These are phyloP conservation scores for Spodoptera littoralis DNA, from an alignment of 2,888 invertebrate genomes.

Conservation along the genomic window DNA sequence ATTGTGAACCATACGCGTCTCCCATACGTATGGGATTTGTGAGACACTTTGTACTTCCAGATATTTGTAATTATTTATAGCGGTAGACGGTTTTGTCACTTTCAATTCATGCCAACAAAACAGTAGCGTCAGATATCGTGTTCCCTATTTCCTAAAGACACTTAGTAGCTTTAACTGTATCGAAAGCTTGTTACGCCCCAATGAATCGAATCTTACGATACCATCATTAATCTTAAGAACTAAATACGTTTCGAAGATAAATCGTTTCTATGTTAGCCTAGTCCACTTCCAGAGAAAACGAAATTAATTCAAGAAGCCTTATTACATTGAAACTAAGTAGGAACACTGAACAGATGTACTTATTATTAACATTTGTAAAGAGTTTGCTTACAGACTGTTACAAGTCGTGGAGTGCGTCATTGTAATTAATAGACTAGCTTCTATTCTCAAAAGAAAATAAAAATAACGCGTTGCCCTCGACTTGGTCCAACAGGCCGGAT, in stretches of 20 bases:
- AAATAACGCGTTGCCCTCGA: conserved; percentile 78
- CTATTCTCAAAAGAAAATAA: conserved; percentile 86
- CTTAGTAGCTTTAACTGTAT: conserved; percentile 27
- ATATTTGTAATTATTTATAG: conserved; percentile 4
- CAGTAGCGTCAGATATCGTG: conserved; percentile 13
- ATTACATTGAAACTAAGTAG: conserved; percentile 52
- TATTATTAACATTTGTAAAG: conserved; percentile 63
- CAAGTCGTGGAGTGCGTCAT: conserved; percentile 79
- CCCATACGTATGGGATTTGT: background rate
- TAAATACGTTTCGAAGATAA: conserved; percentile 40
- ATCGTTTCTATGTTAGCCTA: conserved; percentile 46
- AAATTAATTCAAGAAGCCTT: conserved; percentile 54
- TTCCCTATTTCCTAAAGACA: conserved; percentile 27
- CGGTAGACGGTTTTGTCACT: conserved; percentile 1
- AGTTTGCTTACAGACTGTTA: conserved; percentile 64
- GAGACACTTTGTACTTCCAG: background rate
- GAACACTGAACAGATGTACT: conserved; percentile 73
- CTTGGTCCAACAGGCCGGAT: conserved; percentile 66
- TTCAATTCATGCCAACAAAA: conserved; percentile 7
- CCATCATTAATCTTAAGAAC: conserved; percentile 37
- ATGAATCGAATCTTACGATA: conserved; percentile 46
- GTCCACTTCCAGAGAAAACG: conserved; percentile 45
- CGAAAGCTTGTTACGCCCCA: conserved; percentile 41
- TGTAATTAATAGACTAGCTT: conserved; percentile 84
- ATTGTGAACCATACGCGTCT: conserved; percentile 8